Conservation (phyloP, 92 coral and sea anemone genomes). For the Plumapathes pennacea region DNA sequence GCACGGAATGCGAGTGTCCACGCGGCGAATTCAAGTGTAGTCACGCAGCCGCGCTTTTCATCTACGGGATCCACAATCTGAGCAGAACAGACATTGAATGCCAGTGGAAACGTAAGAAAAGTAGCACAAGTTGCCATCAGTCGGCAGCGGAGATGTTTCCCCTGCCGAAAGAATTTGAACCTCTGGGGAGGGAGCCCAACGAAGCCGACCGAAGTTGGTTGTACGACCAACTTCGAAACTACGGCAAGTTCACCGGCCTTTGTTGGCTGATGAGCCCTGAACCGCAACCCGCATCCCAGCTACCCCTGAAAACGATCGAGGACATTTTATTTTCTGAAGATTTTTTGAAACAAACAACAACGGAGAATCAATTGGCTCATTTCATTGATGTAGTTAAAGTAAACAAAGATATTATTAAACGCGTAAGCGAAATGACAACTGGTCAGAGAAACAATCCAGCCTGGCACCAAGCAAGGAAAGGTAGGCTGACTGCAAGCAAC, state of each 20-base stretch:
- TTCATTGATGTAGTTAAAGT: constrained; percentile 8
- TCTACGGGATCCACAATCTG: constrained; percentile 39
- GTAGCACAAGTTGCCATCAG: constrained; percentile 16
- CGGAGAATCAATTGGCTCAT: constrained; percentile 9
- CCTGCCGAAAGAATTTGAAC: constrained; percentile 18
- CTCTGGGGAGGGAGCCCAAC: constrained; percentile 20
- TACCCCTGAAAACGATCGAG: constrained; percentile 18
- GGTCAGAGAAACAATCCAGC: constrained; percentile 40
- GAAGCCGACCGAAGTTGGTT: constrained; percentile 6
- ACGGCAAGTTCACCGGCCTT: constrained; percentile 22
- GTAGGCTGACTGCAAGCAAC: constrained; percentile 37
- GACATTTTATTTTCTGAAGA: constrained; percentile 17
- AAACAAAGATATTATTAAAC: constrained; percentile 5
- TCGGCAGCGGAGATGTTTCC: constrained; percentile 43
- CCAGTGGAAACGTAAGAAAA: constrained; percentile 33
- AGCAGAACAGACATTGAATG: constrained; percentile 55
- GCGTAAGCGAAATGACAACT: constrained; percentile 19
- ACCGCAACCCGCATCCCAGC: constrained; percentile 27
- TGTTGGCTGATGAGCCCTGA: constrained; percentile 30
- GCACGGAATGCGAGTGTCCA: constrained; percentile 34
- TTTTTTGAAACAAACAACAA: constrained; percentile 9
- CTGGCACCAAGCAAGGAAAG: constrained; percentile 33
- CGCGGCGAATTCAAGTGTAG: constrained; percentile 44
- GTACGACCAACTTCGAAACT: constrained; percentile 19
- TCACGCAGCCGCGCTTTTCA: constrained; percentile 36